Base-by-base conservation (phyloP, 1,140 invertebrate genomes). In the Bombyx mandarina region DNA sequence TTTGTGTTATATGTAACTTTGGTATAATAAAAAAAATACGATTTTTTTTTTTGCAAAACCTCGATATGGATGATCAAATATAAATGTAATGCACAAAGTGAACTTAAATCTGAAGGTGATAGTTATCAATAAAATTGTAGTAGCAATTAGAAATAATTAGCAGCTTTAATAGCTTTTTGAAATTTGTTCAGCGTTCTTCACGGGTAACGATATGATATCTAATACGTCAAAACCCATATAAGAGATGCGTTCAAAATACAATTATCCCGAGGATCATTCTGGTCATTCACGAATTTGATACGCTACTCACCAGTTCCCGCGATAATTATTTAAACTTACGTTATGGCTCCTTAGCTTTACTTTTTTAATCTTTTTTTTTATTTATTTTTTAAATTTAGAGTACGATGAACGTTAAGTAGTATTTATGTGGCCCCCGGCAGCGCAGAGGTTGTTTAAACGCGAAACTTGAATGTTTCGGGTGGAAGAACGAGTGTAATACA, bases 371-470 rank as follows among this genome's bases (percentile, higher is more conserved):
- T 69, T 63, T 65, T 67, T 70, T 65, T 61, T 45, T 67, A 72
- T 75, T 67, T 73, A 63, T 62, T 70, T 71, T 82, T 77, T 71
- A 71, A 77, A 78, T 82, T 83, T 75, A 65, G 71, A 71, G 67
- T 78, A 74, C 81, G 75, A 68, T 67, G 75, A 71, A 62, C 67
- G 71, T 77, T 86, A 86, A 86, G 83, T 76, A 86, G 79, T 86
- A 86, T 86, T 86, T 84, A 86, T 86, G 83, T 71, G 83, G 69
- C 79, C 65, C 72, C 81, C 79, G 82, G 67, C 79, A 61, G 81
- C 61, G 80, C 69, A 70, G 61, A 79, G 73, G 74, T 64, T 71
- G 72, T 78, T 73, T 71, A 63, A 66, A 56, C 64, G 65, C 67
- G 26, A 67, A 66, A 66, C 52, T 60, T 44, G 53, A 35, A 35